A percentile compares a stretch with the other conserved stretches of the same genome.
Conservation (phyloP, 2,113 vertebrate species). For the Aix galericulata region DNA sequence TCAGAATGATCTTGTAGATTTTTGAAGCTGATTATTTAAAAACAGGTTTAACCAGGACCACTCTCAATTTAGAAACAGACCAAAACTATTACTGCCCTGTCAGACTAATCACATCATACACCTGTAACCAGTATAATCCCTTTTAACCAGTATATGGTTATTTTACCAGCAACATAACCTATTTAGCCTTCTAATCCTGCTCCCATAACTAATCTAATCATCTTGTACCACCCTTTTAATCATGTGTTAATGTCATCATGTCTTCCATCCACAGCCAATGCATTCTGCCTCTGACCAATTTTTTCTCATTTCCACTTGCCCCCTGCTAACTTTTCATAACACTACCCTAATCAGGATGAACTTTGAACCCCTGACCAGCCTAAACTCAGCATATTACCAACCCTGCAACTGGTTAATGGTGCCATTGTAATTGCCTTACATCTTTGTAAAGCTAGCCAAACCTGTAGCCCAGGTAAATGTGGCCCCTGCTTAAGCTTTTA, state of each 20-base stretch:
- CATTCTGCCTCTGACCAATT: slow-evolving; percentile 22
- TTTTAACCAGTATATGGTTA: slow-evolving; percentile 51
- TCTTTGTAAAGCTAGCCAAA: background rate
- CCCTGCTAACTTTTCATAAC: slow-evolving; percentile 21
- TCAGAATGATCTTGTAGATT: slow-evolving; percentile 72
- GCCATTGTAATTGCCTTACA: background rate
- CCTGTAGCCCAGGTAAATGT: background rate
- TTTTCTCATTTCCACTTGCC: background rate
- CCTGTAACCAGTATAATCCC: slow-evolving; percentile 59
- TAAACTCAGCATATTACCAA: background rate
- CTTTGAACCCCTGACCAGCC: background rate
- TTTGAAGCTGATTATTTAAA: slow-evolving; percentile 66
- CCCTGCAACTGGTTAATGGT: background rate
- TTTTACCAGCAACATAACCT: slow-evolving; percentile 56
- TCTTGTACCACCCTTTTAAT: slow-evolving; percentile 40
- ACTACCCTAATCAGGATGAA: background rate
- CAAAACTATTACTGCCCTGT: slow-evolving; percentile 62
- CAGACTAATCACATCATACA: slow-evolving; percentile 59
- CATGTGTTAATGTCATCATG: slow-evolving; percentile 43
- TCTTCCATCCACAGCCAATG: slow-evolving; percentile 32
- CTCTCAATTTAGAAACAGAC: slow-evolving; percentile 60
- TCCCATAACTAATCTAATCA: slow-evolving; percentile 68
- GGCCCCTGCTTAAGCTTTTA: background rate
- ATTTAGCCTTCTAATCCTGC: slow-evolving; percentile 62
- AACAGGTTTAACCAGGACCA: slow-evolving; percentile 58